Conservation (phyloP, 2,888 invertebrate species). For the Proisotoma minuta region DNA sequence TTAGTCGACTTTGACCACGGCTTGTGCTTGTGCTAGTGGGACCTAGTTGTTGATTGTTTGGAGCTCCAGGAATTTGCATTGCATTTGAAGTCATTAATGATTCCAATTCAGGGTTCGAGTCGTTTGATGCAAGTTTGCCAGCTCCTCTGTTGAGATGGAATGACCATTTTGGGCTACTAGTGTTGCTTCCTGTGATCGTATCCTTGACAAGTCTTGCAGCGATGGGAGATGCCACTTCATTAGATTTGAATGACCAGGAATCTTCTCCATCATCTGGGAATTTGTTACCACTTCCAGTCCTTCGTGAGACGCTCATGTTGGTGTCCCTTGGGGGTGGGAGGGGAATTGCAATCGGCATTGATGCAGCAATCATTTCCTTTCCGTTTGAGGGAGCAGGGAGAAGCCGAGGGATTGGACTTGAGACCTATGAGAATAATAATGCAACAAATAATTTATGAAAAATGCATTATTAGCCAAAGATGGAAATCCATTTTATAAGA, state of each 20-base stretch:
- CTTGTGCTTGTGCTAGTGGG: slow-evolving; percentile 14
- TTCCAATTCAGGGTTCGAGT: slow-evolving; percentile 10
- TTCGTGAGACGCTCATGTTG: slow-evolving; percentile 19
- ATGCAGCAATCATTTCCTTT: slow-evolving; percentile 26
- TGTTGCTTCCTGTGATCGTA: not conserved
- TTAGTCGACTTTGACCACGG: slow-evolving; percentile 29
- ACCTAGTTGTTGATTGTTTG: not conserved
- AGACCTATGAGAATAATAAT: not conserved
- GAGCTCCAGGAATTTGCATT: slow-evolving; percentile 1
- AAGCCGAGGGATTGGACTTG: slow-evolving; percentile 1
- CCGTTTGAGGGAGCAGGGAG: not conserved
- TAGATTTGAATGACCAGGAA: slow-evolving; percentile 35
- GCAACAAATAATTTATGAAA: not conserved
- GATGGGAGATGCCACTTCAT: slow-evolving; percentile 33
- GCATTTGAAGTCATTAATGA: slow-evolving; percentile 1
- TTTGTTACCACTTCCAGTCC: slow-evolving; percentile 22
- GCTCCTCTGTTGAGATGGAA: slow-evolving; percentile 6
- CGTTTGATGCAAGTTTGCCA: not conserved
- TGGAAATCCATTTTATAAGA: too few species aligned
- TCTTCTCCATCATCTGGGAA: slow-evolving; percentile 28
- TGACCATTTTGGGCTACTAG: not conserved
- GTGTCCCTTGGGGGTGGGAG: slow-evolving; percentile 10
- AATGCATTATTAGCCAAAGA: not conserved
- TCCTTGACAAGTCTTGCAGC: slow-evolving; percentile 30
- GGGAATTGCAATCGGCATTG: slow-evolving; percentile 40